These are phyloP conservation scores for Chouioia cunea DNA, from an alignment of 2,888 invertebrate genomes.

Conservation along the genomic window DNA sequence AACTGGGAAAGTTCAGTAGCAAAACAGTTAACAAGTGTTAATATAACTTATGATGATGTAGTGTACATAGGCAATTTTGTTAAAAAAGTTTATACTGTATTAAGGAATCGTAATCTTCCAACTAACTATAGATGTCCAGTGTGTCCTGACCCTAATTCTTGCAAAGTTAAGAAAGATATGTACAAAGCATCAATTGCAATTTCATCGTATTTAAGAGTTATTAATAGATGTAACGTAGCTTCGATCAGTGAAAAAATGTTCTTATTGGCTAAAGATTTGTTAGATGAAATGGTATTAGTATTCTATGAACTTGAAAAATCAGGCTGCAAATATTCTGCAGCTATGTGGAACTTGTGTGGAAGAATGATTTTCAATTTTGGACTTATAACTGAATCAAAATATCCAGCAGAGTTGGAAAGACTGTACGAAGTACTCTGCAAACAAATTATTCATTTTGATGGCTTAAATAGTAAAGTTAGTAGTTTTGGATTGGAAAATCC, in stretches of 20 bases:
- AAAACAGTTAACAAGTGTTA: slow-evolving; percentile 35
- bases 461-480: slow-evolving; percentile 43
- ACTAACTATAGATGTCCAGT: slow-evolving; percentile 49
- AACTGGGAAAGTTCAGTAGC: slow-evolving; percentile 52
- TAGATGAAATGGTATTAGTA: slow-evolving; percentile 48
- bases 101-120: slow-evolving; percentile 32
- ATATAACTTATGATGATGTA: slow-evolving; percentile 46
- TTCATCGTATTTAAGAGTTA: slow-evolving; percentile 44
- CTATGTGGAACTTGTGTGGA: slow-evolving; percentile 55
- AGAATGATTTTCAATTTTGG: slow-evolving; percentile 57
- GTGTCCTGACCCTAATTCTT: slow-evolving; percentile 47
- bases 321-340: slow-evolving; percentile 54
- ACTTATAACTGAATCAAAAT: slow-evolving; percentile 48
- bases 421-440: slow-evolving; percentile 53
- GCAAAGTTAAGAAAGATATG: slow-evolving; percentile 51
- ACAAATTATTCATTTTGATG: slow-evolving; percentile 53
- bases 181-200: slow-evolving; percentile 45
- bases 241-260: slow-evolving; percentile 47
- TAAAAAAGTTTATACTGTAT: slow-evolving; percentile 40
- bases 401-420: slow-evolving; percentile 50
- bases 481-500: slow-evolving; percentile 51
- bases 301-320: slow-evolving; percentile 50
- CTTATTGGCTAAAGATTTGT: slow-evolving; percentile 35
- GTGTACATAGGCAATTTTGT: slow-evolving; percentile 48
- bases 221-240: slow-evolving; percentile 46